phyloP scores from a whole-genome alignment of 2,888 invertebrate genomes.

The Tricholauxania praeusta region DNA sequence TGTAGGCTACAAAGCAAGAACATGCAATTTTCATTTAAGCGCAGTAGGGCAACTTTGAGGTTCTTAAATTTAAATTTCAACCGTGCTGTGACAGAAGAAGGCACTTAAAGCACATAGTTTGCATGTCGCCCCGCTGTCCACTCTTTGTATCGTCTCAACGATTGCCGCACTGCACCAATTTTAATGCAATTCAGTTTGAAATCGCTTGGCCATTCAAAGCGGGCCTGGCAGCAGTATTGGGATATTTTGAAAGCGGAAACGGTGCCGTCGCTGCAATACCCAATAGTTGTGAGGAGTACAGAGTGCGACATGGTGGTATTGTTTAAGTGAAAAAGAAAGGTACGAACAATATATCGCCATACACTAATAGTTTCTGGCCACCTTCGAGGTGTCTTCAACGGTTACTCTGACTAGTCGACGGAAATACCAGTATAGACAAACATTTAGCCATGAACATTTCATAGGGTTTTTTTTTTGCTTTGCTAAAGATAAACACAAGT shows the following conservation, averaged over 20 bases:
- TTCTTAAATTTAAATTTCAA: no score
- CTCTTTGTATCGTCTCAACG: no score
- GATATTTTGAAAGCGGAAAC: slow-evolving; percentile 12
- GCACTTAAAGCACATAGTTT: no score
- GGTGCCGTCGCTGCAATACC: slow-evolving; percentile 17
- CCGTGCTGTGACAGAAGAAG: no score
- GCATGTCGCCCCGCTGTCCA: no score
- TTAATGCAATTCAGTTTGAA: no score
- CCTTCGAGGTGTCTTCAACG: background rate
- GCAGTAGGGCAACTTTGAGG: no score
- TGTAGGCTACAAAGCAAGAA: background rate
- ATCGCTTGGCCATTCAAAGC: no score
- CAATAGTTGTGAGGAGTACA: background rate
- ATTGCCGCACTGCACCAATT: no score
- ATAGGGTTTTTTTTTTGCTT: background rate
- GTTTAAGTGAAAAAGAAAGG: background rate
- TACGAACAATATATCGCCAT: background rate
- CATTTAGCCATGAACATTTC: slow-evolving; percentile 11
- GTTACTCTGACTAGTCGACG: background rate
- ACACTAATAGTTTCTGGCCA: background rate
- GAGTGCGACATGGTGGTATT: slow-evolving; percentile 9
- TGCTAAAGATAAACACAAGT: slow-evolving; percentile 5
- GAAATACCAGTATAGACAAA: background rate
- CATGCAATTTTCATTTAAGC: no score
- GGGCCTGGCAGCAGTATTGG: background rate